Evolutionary conservation across 2,113 vertebrate genomes (phyloP).

Genomic region (Rhynchomys soricoides): DNA sequence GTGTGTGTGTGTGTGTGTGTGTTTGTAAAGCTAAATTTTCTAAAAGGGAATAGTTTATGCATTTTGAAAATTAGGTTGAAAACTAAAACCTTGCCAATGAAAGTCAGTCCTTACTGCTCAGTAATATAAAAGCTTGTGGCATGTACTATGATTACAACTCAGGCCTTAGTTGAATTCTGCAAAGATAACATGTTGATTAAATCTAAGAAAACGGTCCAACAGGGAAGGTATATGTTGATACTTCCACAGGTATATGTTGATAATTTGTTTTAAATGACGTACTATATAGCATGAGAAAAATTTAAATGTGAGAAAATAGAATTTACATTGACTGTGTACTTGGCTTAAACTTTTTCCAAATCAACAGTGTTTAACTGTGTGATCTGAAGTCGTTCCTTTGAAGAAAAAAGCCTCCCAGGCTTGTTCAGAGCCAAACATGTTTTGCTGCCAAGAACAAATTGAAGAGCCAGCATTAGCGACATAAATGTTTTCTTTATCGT

Average conservation of each 20-base stretch:
- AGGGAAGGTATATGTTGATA: slow-evolving; percentile 1
- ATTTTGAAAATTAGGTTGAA: slow-evolving; percentile 54
- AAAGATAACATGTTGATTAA: slow-evolving; percentile 39
- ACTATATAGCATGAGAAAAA: slow-evolving; percentile 8
- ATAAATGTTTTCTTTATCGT: neutral
- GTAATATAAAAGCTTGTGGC: slow-evolving; percentile 20
- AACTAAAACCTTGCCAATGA: slow-evolving; percentile 80
- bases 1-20: too few relatives aligned
- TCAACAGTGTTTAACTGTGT: neutral
- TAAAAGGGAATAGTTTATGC: slow-evolving; percentile 35
- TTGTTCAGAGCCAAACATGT: neutral
- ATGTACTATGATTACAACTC: slow-evolving; percentile 6
- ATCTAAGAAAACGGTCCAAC: slow-evolving; percentile 63
- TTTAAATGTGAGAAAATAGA: slow-evolving; percentile 30
- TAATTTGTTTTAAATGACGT: slow-evolving; percentile 63
- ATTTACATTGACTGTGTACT: neutral
- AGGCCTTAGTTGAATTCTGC: slow-evolving; percentile 36
- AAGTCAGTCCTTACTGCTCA: slow-evolving; percentile 66
- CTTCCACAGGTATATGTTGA: neutral
- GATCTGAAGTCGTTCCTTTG: neutral
- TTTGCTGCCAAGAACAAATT: neutral
- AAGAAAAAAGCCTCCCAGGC: neutral
- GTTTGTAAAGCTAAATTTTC: neutral
- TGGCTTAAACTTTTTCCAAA: neutral
- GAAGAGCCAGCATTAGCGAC: neutral